These are phyloP conservation scores for Microctenopoma steveboyesi DNA, from an alignment of 2,797 vertebrate genomes.

Conservation along the genomic window DNA sequence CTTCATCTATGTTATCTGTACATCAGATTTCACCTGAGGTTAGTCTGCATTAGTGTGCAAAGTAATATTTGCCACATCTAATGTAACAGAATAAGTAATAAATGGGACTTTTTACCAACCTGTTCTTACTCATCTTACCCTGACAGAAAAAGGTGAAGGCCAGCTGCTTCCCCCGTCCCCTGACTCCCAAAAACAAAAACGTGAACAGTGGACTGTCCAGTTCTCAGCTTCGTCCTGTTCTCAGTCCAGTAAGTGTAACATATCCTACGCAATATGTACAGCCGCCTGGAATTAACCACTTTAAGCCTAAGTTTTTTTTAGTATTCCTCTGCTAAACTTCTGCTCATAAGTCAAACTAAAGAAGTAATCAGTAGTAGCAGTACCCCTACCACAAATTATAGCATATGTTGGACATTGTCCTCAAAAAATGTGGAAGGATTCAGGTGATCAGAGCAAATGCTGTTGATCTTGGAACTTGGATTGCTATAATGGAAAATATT, in stretches of 20 bases:
- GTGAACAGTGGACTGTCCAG: conserved; percentile 63
- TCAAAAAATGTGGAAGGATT: no score
- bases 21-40: conserved; percentile 88
- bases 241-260: conserved; percentile 82
- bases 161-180: conserved; percentile 90
- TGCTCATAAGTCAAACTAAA: no score
- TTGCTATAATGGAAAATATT: no score
- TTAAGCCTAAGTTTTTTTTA: background rate
- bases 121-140: background rate
- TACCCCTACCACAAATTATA: no score
- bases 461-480: no score
- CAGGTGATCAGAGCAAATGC: no score
- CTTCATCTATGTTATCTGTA: conserved; percentile 75
- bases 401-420: no score
- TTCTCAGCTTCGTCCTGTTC: conserved; percentile 46
- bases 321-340: no score
- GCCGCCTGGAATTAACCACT: background rate
- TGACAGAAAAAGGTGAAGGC: conserved; percentile 80
- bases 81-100: background rate
- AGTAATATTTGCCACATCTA: background rate
- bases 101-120: background rate
- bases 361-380: no score
- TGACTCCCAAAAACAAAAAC: conserved; percentile 86
- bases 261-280: background rate
- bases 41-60: conserved; percentile 20